A percentile compares a stretch with the other conserved stretches of the same genome.
Conservation (phyloP, 2,888 invertebrate genomes). For the Anthrax anthrax region DNA sequence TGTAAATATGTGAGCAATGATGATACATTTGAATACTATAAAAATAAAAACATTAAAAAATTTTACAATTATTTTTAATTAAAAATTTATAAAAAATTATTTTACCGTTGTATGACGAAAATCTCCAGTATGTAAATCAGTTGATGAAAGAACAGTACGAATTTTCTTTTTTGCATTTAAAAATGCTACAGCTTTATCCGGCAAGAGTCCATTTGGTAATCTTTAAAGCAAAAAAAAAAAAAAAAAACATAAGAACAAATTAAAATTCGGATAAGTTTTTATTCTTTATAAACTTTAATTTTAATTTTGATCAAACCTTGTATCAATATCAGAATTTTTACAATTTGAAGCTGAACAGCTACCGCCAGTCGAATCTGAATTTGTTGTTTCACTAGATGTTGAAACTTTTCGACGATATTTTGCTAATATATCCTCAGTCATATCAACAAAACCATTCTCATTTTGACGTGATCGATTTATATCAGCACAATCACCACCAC, state of each 20-base stretch:
- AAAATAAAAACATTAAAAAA: constrained; percentile 3
- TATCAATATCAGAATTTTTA: constrained; percentile 28
- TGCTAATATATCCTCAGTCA: constrained; percentile 84
- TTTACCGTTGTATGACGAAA: constrained; percentile 42
- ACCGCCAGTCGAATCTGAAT: constrained; percentile 32
- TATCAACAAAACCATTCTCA: constrained; percentile 40
- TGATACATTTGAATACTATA: constrained; percentile 25
- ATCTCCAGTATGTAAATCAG: constrained; percentile 60
- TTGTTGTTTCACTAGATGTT: constrained; percentile 39
- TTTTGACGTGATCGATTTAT: neutral
- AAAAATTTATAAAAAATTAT: neutral
- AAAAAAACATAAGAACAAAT: neutral
- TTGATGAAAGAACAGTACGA: constrained; percentile 76
- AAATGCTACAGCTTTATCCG: constrained; percentile 24
- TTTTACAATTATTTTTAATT: neutral
- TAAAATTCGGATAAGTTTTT: neutral
- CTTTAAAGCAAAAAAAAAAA: constrained; percentile 11
- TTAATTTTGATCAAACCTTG: constrained; percentile 24
- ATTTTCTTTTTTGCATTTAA: constrained; percentile 61
- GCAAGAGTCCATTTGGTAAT: constrained; percentile 18
- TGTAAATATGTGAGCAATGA: constrained; percentile 51
- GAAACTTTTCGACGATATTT: constrained; percentile 69
- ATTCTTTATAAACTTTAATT: no score
- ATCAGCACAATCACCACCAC: constrained; percentile 4
- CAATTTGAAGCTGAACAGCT: constrained; percentile 18